Conservation (phyloP, 2,113 vertebrate species). For the Siphamia tubifer region DNA sequence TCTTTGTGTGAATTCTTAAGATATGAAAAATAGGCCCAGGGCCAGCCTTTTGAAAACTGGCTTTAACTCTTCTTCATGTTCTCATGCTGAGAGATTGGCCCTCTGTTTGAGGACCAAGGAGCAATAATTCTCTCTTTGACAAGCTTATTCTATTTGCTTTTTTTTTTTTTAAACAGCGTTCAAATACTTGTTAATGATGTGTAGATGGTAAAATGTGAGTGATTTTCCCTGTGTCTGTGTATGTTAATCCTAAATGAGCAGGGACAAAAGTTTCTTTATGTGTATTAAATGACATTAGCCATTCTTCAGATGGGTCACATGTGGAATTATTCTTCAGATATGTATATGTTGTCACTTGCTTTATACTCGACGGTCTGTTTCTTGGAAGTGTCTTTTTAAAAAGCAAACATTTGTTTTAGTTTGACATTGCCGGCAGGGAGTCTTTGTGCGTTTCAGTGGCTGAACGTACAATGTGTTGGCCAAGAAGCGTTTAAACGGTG, state of each 20-base stretch:
- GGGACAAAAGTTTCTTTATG: background rate
- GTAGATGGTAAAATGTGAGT: background rate
- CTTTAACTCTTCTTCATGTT: constrained; percentile 39
- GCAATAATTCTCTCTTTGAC: constrained; percentile 49
- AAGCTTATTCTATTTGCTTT: constrained; percentile 19
- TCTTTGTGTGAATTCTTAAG: constrained; percentile 68
- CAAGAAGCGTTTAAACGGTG: background rate
- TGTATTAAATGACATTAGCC: background rate
- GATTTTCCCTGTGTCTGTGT: background rate
- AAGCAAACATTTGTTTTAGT: too few relatives aligned
- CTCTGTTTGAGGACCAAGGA: constrained; percentile 28
- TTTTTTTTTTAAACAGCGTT: constrained; percentile 14
- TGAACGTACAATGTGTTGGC: background rate
- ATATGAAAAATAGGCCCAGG: constrained; percentile 60
- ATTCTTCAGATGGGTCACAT: background rate
- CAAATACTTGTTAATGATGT: constrained; percentile 42
- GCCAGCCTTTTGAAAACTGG: constrained; percentile 61
- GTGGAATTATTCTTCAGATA: too few relatives aligned
- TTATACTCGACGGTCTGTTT: too few relatives aligned
- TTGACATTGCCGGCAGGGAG: too few relatives aligned
- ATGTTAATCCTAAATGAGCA: background rate
- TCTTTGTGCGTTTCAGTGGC: too few relatives aligned
- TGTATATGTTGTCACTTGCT: too few relatives aligned
- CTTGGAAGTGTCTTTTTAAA: too few relatives aligned
- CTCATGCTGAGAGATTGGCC: constrained; percentile 33